Percentiles rank a stretch among this genome's conserved stretches.
Evolutionary conservation across 2,797 vertebrate species (phyloP).

Genomic region (Otus scops): DNA sequence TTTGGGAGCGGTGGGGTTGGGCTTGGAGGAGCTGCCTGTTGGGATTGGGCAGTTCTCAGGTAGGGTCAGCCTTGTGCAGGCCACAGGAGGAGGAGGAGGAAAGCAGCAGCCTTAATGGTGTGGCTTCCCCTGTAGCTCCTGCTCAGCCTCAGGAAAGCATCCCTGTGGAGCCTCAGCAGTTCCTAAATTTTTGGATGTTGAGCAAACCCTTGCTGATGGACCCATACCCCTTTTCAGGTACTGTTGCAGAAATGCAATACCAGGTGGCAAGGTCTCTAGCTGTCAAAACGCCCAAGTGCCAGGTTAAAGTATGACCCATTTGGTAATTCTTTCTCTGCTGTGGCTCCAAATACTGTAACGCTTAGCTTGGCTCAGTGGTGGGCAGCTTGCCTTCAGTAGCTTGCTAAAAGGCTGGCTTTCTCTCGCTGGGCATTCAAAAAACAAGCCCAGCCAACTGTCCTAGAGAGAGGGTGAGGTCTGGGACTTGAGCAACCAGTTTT

Average conservation of each 20-base stretch:
- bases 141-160: background rate
- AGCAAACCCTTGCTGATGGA: background rate
- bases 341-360: background rate
- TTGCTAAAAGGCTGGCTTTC: background rate
- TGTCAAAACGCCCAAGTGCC: background rate
- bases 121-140: background rate
- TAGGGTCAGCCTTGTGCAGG: background rate
- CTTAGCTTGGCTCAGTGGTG: background rate
- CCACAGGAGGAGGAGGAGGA: background rate
- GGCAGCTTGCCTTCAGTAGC: background rate
- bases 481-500: background rate
- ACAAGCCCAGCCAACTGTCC: rapidly evolving
- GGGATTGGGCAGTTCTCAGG: background rate
- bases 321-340: background rate
- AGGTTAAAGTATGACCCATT: background rate
- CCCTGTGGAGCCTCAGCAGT: background rate
- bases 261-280: background rate
- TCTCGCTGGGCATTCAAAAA: rapidly evolving
- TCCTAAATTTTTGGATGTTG: background rate
- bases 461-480: background rate
- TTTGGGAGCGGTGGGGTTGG: background rate
- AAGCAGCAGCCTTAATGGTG: background rate
- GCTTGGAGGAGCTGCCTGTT: background rate
- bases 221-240: background rate
- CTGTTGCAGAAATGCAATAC: background rate